Percentiles rank a stretch among this genome's conserved stretches.
Evolutionary conservation across 2,888 invertebrate species (phyloP).

Genomic region (Nebria brevicollis): DNA sequence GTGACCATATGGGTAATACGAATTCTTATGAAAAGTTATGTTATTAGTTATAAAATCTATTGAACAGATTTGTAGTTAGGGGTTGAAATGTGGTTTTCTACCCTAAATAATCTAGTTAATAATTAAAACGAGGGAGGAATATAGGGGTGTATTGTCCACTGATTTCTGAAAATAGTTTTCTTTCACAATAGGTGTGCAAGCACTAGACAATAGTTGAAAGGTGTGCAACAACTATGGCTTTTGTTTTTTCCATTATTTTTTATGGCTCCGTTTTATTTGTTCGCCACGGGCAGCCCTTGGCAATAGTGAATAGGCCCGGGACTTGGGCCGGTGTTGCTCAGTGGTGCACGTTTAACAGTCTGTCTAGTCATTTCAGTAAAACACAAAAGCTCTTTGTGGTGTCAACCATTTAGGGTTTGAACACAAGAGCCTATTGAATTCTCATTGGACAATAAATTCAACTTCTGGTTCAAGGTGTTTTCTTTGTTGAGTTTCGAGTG

Average conservation of each 20-base stretch:
- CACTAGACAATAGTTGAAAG: slow-evolving; percentile 13
- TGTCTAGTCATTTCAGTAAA: slow-evolving; percentile 52
- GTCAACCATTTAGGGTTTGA: slow-evolving; percentile 53
- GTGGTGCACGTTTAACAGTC: slow-evolving; percentile 51
- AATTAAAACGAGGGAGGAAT: background rate
- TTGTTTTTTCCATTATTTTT: slow-evolving; percentile 20
- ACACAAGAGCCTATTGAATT: slow-evolving; percentile 53
- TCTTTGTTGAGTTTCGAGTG: slow-evolving; percentile 50
- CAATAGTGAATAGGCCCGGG: background rate
- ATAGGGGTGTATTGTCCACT: background rate
- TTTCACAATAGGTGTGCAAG: background rate
- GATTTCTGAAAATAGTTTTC: background rate
- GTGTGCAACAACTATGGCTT: background rate
- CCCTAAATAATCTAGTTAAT: background rate
- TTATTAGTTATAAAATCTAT: background rate
- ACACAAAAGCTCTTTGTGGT: slow-evolving; percentile 53
- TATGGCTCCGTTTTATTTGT: background rate
- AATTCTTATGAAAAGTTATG: no score
- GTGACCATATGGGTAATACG: no score
- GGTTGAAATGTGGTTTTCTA: background rate
- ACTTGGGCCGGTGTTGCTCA: slow-evolving; percentile 16
- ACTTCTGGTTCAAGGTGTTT: slow-evolving; percentile 51
- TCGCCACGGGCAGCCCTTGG: slow-evolving; percentile 5
- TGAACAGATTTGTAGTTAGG: background rate
- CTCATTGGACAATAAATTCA: slow-evolving; percentile 51